Evolutionary conservation across 2,113 vertebrate genomes (phyloP).

Genomic region (Globicephala melas): DNA sequence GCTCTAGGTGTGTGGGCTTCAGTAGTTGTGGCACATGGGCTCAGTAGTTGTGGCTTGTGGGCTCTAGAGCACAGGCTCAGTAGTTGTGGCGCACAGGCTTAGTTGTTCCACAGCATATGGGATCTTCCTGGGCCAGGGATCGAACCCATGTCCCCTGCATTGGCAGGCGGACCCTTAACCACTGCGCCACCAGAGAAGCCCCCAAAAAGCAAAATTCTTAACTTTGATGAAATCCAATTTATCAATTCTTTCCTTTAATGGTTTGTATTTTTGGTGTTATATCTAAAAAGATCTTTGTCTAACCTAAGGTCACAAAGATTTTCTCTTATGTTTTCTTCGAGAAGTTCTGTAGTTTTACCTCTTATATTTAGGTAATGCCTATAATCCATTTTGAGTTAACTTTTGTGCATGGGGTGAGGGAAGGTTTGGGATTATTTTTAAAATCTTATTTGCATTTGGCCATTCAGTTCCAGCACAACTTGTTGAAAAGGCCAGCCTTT

Average conservation of each 20-base stretch:
- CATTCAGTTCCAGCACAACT: neutral
- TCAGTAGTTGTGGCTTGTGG: too few species aligned
- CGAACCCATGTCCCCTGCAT: too few species aligned
- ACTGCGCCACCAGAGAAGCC: too few species aligned
- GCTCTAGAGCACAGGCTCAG: too few species aligned
- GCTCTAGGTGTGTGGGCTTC: too few species aligned
- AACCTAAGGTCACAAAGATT: neutral
- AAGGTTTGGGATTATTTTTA: neutral
- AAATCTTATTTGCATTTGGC: neutral
- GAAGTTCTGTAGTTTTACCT: neutral
- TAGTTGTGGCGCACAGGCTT: too few species aligned
- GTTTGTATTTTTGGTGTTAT: neutral
- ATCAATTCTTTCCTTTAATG: neutral
- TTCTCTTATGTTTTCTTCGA: neutral
- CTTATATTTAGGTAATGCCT: neutral
- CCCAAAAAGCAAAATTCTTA: neutral
- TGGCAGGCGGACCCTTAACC: too few species aligned
- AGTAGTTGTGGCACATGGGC: too few species aligned
- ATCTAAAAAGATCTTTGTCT: neutral
- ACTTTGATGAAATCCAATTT: neutral
- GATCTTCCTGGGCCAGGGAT: too few species aligned
- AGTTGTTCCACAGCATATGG: too few species aligned
- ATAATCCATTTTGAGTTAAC: neutral
- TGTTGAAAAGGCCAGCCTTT: neutral
- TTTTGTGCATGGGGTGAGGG: neutral